Evolutionary conservation across 2,113 vertebrate species (phyloP), one percentile per base, ranked within the genome.

Genomic region (Manacus vitellinus): DNA sequence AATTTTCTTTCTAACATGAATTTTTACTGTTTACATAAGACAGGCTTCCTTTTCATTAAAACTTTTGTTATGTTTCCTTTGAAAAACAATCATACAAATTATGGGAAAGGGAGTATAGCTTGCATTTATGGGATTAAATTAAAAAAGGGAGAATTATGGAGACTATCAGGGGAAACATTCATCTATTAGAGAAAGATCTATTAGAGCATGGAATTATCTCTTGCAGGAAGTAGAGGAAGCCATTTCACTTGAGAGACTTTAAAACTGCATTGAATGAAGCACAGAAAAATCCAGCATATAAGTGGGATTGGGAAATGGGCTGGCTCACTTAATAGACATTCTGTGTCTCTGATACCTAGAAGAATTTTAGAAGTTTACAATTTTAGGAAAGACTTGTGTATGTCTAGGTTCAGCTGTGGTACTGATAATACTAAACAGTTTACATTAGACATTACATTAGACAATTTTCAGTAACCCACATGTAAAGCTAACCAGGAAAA

Each of bases 71-170:
- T 37, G 37, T 89, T 97, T 97, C 93, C 95, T 95, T 94, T 91
- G 85, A 91, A 95, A 96, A 94, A 89, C 90, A 95, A 61, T 72
- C 23, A 63, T n/a, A 65, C 46, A 89, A 97, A 94, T 95, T 72
- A 94, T 92, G 74, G 77, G 63, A 95, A 96, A 93, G n/a, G 59
- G 80, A 94, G 55, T 78, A 84, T 63, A 84, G 55, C 68, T 71
- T 70, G 13, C 19, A 61, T 91, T 70, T 75, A 91, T 94, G 63
- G 41, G 18, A 25, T 75, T 43, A 81, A 92, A 94, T 80, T 62
- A 9, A 73, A 89, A 90, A 89, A 72, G 59, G 75, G 91, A 89
- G n/a, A 92, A 89, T 82, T 35, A 37, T 73, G 58, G 31, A 71
- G 18, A 89, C 68, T 95, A 62, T 85, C 75, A 80, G 56, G 47